Percentiles rank a stretch among this genome's conserved stretches.
These are phyloP conservation scores for Sinocyclocheilus grahami DNA, from an alignment of 2,113 vertebrate species.

Conservation along the genomic window DNA sequence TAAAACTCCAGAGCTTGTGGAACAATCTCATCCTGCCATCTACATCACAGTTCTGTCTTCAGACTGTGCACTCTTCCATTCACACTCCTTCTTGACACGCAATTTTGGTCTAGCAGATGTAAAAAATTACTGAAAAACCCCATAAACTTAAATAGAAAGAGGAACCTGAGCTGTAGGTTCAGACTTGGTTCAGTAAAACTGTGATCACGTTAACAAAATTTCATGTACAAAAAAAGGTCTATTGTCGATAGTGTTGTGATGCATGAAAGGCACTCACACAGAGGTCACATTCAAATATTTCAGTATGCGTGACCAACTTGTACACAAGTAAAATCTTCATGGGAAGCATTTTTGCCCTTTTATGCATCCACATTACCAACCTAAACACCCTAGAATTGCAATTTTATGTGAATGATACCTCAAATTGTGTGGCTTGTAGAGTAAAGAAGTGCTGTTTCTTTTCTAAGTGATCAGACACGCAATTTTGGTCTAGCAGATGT, in stretches of 20 bases:
- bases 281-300: not conserved
- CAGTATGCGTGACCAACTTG: not conserved
- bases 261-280: not conserved
- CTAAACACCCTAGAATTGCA: too few species aligned
- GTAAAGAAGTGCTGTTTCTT: not conserved
- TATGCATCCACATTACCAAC: too few species aligned
- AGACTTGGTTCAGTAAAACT: not conserved
- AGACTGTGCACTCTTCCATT: not conserved
- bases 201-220: not conserved
- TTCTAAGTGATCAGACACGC: not conserved
- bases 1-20: conserved; percentile 1
- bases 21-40: not conserved
- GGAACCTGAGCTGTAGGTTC: not conserved
- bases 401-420: not conserved
- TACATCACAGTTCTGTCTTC: not conserved
- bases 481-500: not conserved
- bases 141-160: not conserved
- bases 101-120: not conserved
- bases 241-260: not conserved
- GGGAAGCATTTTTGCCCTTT: too few species aligned
- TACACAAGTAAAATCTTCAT: not conserved
- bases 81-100: not conserved
- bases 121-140: not conserved
- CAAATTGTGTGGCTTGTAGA: not conserved
- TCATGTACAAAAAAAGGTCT: not conserved